phyloP scores from a whole-genome alignment of 2,113 vertebrate species.

The Semnornis frantzii region DNA sequence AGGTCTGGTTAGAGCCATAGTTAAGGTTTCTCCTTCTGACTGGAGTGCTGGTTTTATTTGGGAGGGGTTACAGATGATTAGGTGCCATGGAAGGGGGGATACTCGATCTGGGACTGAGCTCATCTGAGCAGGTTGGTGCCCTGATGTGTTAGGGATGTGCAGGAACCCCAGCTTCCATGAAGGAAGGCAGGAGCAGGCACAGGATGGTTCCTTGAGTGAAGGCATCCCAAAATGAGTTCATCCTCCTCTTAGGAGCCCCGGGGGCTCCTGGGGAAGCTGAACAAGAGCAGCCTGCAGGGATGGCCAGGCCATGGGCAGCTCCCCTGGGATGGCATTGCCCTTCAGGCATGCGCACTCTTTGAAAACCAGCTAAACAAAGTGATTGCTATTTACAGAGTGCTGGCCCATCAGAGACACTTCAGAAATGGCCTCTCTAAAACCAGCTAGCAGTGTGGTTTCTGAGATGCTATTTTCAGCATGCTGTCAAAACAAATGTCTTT shows the following conservation, averaged over 20 bases:
- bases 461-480: slow-evolving; percentile 38
- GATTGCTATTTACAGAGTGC: neutral
- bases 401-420: neutral
- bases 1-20: neutral
- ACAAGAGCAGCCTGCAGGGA: neutral
- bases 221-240: neutral
- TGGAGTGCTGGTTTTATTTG: neutral
- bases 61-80: neutral
- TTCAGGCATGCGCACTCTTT: neutral
- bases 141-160: neutral
- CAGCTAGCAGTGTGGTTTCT: slow-evolving; percentile 9
- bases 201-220: neutral
- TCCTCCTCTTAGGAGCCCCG: neutral
- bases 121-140: neutral
- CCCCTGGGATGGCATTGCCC: neutral
- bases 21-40: neutral
- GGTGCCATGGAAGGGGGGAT: neutral
- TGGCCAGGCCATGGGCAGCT: neutral
- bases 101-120: neutral
- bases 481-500: slow-evolving; percentile 54
- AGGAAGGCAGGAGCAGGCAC: neutral
- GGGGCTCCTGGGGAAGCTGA: neutral
- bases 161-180: neutral
- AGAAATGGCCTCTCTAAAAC: slow-evolving; percentile 10
- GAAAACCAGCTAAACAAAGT: neutral